Evolutionary conservation across 2,113 vertebrate genomes (phyloP).

Genomic region (Serilophus lunatus): DNA sequence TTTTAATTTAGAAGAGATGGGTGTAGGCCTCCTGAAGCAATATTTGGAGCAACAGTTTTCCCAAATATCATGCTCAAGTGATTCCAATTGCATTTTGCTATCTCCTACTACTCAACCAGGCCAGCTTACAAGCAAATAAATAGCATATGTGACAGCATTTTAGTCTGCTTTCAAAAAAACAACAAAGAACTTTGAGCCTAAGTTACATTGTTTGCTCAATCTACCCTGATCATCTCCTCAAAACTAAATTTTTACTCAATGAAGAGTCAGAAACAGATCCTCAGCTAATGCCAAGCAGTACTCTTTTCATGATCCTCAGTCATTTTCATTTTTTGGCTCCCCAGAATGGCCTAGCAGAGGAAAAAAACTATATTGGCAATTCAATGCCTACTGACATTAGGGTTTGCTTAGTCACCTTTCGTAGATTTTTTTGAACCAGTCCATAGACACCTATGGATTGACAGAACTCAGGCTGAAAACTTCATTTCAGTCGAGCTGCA

Average conservation of each 20-base stretch:
- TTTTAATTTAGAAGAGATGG: not conserved
- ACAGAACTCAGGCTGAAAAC: not conserved
- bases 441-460: not conserved
- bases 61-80: not conserved
- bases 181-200: not conserved
- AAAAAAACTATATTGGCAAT: not conserved
- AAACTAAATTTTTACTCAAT: not conserved
- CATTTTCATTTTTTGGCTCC: not conserved
- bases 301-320: not conserved
- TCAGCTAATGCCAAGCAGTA: not conserved
- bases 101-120: not conserved
- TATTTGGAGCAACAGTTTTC: not conserved
- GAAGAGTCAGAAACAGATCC: not conserved
- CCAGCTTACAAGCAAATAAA: not conserved
- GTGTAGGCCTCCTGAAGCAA: not conserved
- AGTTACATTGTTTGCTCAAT: not conserved
- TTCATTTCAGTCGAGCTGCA: not conserved
- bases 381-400: not conserved
- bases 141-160: not conserved
- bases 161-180: not conserved
- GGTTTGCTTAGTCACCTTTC: not conserved
- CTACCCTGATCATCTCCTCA: not conserved
- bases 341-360: not conserved
- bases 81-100: not conserved
- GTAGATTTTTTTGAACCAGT: not conserved